Evolutionary conservation across 2,888 invertebrate species (phyloP), one percentile per base, ranked within the genome.

Genomic region (Drosophila pseudotakahashii): DNA sequence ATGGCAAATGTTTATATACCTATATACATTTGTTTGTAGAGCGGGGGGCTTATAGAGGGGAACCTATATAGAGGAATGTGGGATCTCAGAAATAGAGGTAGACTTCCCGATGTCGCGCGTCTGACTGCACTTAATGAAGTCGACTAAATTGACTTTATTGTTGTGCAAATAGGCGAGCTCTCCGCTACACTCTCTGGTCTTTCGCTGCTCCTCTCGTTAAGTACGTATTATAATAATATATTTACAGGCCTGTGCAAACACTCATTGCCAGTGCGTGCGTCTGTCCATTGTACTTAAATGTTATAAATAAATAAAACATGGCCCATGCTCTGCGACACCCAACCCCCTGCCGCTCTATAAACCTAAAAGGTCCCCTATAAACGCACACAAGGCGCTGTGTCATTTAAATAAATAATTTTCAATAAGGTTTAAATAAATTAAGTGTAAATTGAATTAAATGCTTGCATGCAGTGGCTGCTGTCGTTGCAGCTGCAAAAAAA

Each of bases 61-160:
- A 7, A 5, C 2, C 3, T 0, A 10, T 0, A 10, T 19, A 11
- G 23, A 4, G 52, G 50, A 10, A 26, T 42, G 42, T 45, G 34
- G 37, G 34, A 53, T n/a, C 26, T 14, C 45, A 39, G 41, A 37
- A 58, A 23, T 16, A 30, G 41, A 9, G 64, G 44, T n/a, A 54
- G 39, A 39, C 77, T 61, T 50, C 76, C 64, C 81, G 80, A 77
- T 74, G 80, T 78, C 84, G 84, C 81, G 67, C 81, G 55, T 81
- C 75, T 71, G 82, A 64, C 80, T 84, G 83, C 83, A 87, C 69
- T 81, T 89, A 87, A 89, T 89, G 81, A 89, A 85, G 89, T 75
- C 63, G 85, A 81, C 89, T 89, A 89, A 85, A 85, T 85, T 85
- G 84, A 89, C 85, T 89, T 87, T 89, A 85, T 85, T 85, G 82